Conservation (phyloP, 2,888 invertebrate species). For the Papilio elwesi region DNA sequence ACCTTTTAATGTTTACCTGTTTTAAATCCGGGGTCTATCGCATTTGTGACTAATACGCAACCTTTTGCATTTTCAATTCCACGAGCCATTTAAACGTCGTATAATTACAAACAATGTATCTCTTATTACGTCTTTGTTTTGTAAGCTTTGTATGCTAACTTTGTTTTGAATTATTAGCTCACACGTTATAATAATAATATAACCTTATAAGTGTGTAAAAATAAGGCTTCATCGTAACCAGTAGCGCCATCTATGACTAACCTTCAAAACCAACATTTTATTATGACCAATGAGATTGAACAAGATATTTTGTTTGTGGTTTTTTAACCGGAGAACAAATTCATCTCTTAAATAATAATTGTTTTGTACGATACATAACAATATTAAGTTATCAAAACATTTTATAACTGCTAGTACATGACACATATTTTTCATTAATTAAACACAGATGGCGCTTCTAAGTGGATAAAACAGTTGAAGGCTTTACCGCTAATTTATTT, state of each 20-base stretch:
- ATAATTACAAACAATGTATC: conserved; percentile 25
- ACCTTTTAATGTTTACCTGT: conserved; percentile 35
- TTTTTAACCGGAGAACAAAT: not conserved
- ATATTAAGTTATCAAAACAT: not conserved
- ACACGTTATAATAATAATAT: conserved; percentile 10
- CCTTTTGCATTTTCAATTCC: conserved; percentile 37
- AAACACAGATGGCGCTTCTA: conserved; percentile 58
- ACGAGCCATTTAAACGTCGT: conserved; percentile 27
- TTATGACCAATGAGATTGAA: not conserved
- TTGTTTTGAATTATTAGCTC: conserved; percentile 34
- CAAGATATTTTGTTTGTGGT: not conserved
- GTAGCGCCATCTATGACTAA: conserved; percentile 34
- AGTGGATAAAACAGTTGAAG: conserved; percentile 63
- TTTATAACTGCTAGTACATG: not conserved
- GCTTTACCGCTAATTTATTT: conserved; percentile 56
- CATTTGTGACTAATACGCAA: conserved; percentile 40
- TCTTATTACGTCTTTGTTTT: conserved; percentile 29
- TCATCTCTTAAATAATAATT: not conserved
- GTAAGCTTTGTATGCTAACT: conserved; percentile 9
- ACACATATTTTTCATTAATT: conserved; percentile 16
- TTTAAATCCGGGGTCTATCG: conserved; percentile 39
- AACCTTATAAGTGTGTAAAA: conserved; percentile 6
- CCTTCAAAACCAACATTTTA: conserved; percentile 11
- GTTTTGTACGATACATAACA: not conserved
- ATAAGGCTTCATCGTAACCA: conserved; percentile 30